A percentile compares a stretch with the other conserved stretches of the same genome.
These are phyloP conservation scores for Aspiorhynchus laticeps DNA, from an alignment of 2,113 vertebrate genomes.

Conservation along the genomic window DNA sequence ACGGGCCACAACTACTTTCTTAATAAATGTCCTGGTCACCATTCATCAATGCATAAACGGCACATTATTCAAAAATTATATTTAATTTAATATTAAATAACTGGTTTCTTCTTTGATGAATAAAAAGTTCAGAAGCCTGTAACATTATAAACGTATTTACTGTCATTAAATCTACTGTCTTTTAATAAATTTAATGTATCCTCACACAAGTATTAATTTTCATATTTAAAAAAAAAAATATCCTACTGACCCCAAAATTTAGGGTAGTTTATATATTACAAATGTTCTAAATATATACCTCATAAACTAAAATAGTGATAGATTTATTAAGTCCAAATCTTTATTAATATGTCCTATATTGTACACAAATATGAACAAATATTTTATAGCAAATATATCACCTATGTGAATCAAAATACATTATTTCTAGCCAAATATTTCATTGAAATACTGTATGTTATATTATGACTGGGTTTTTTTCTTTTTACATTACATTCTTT, in stretches of 20 bases:
- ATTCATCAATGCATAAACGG: not conserved
- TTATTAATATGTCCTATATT: too few relatives aligned
- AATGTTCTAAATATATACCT: not conserved
- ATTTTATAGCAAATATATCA: too few relatives aligned
- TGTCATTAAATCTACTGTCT: too few relatives aligned
- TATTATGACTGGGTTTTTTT: too few relatives aligned
- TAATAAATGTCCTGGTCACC: not conserved
- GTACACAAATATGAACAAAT: too few relatives aligned
- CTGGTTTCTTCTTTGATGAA: not conserved
- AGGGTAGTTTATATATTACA: not conserved
- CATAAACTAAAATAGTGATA: too few relatives aligned
- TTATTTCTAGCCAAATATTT: not conserved
- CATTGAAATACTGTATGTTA: too few relatives aligned
- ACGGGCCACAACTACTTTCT: not conserved
- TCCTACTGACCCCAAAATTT: too few relatives aligned
- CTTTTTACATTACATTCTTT: too few relatives aligned
- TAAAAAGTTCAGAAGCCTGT: not conserved
- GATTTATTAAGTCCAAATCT: too few relatives aligned
- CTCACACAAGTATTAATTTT: not conserved
- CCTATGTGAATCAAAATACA: not conserved
- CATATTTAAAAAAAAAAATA: not conserved
- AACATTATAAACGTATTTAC: not conserved
- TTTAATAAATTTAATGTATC: too few relatives aligned
- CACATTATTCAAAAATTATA: not conserved
- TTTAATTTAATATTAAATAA: not conserved